A percentile compares a stretch with the other conserved stretches of the same genome.
phyloP scores from a whole-genome alignment of 2,797 vertebrate genomes.

The Pangasius mekongensis region DNA sequence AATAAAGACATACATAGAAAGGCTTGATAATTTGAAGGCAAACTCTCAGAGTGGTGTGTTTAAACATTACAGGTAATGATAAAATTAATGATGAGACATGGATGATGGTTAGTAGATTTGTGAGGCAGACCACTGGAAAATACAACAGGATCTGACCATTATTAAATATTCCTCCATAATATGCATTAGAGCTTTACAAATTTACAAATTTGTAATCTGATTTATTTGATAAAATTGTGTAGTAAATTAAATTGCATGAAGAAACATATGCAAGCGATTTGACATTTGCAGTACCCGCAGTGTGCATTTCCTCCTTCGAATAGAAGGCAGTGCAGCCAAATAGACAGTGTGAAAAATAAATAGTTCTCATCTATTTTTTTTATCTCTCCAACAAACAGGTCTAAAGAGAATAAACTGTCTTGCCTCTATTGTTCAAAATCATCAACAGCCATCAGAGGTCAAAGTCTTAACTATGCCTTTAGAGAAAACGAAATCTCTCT shows the following conservation, averaged over 20 bases:
- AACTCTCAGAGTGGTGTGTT: background rate
- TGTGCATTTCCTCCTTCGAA: no score
- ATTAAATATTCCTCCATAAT: background rate
- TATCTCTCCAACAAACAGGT: background rate
- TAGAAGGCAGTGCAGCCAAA: background rate
- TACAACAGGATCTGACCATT: background rate
- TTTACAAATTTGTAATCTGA: background rate
- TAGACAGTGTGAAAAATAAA: background rate
- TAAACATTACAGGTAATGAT: background rate
- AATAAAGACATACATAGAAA: background rate
- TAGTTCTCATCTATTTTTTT: background rate
- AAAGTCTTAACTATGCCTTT: constrained; percentile 27
- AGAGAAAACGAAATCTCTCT: background rate
- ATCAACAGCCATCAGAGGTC: constrained; percentile 37
- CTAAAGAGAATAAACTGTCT: constrained; percentile 21
- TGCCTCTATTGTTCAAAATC: constrained; percentile 9
- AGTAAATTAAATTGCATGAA: background rate
- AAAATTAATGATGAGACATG: background rate
- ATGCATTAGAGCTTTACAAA: background rate
- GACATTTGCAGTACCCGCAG: background rate
- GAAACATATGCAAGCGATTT: no score
- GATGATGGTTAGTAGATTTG: background rate
- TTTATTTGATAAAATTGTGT: background rate
- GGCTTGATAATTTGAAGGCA: background rate
- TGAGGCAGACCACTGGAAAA: background rate